These are phyloP conservation scores for Xylocopa sonorina DNA, from an alignment of 1,140 invertebrate species.

Conservation along the genomic window DNA sequence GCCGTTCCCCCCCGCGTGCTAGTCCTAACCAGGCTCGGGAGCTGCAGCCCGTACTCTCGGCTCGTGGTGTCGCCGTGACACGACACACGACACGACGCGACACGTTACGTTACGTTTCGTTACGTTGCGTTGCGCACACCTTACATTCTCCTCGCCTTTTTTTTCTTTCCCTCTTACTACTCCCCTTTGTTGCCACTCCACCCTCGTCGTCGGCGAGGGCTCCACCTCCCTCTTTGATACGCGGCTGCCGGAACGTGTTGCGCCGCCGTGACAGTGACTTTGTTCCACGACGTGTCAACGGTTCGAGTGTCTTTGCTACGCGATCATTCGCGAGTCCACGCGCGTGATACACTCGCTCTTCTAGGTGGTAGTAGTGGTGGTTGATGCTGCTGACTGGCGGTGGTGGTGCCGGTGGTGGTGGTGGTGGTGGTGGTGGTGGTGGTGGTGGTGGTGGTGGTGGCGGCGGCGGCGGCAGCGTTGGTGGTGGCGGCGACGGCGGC, in stretches of 20 bases:
- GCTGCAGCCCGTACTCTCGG: slow-evolving; percentile 62
- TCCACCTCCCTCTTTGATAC: slow-evolving; percentile 39
- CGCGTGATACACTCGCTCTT: slow-evolving; percentile 2
- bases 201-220: slow-evolving; percentile 30
- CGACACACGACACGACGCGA: slow-evolving; percentile 19
- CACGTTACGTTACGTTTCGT: slow-evolving; percentile 42
- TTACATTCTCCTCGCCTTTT: slow-evolving; percentile 17
- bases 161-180: slow-evolving; percentile 11
- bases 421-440: background rate
- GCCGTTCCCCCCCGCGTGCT: slow-evolving; percentile 63
- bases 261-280: slow-evolving; percentile 62
- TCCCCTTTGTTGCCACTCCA: background rate
- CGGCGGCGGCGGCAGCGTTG: background rate
- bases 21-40: slow-evolving; percentile 69
- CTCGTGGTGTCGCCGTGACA: slow-evolving; percentile 56
- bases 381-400: background rate
- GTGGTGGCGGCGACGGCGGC: background rate
- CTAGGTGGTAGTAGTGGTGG: background rate
- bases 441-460: slow-evolving; percentile 1
- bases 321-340: slow-evolving; percentile 30
- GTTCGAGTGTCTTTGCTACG: slow-evolving; percentile 24
- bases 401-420: no score
- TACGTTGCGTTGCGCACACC: slow-evolving; percentile 11
- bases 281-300: slow-evolving; percentile 53
- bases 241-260: slow-evolving; percentile 43